Percentiles rank a stretch among this genome's conserved stretches.
phyloP scores from a whole-genome alignment of 2,113 vertebrate species.

The Cyprinodon tularosa region DNA sequence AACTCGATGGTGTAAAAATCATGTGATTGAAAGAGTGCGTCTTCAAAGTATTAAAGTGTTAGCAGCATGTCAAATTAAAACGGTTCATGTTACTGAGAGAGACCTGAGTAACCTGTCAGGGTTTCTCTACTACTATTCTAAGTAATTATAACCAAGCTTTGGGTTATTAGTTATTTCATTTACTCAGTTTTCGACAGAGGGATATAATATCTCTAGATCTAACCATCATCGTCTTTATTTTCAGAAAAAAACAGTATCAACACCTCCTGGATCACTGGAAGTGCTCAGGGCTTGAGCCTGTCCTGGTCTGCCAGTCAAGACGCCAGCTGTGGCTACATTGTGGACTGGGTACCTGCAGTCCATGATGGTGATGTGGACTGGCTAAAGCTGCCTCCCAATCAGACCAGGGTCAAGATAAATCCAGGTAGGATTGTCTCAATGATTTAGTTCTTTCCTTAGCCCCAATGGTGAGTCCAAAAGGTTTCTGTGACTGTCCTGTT shows the following conservation, averaged over 20 bases:
- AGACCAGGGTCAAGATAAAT: constrained; percentile 27
- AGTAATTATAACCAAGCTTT: not conserved
- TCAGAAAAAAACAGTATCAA: constrained; percentile 9
- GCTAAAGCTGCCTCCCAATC: constrained; percentile 53
- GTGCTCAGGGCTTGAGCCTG: constrained; percentile 50
- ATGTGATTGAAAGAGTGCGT: too few relatives aligned
- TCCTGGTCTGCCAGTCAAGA: constrained; percentile 49
- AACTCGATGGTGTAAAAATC: too few relatives aligned
- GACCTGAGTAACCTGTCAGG: too few relatives aligned
- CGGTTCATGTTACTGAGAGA: too few relatives aligned
- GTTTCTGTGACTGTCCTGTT: not conserved
- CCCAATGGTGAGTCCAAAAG: not conserved
- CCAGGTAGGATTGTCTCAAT: constrained; percentile 49
- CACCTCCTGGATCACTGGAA: constrained; percentile 15
- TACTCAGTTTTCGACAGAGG: not conserved
- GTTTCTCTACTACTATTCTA: too few relatives aligned
- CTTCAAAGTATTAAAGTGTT: too few relatives aligned
- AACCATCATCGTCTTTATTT: not conserved
- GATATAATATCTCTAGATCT: not conserved
- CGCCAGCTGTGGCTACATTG: constrained; percentile 71
- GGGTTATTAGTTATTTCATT: not conserved
- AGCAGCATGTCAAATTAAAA: too few relatives aligned
- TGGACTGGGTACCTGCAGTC: constrained; percentile 71
- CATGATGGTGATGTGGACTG: constrained; percentile 40
- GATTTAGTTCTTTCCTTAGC: too few relatives aligned